Conservation (phyloP, 2,113 vertebrate species). For the Peromyscus leucopus region DNA sequence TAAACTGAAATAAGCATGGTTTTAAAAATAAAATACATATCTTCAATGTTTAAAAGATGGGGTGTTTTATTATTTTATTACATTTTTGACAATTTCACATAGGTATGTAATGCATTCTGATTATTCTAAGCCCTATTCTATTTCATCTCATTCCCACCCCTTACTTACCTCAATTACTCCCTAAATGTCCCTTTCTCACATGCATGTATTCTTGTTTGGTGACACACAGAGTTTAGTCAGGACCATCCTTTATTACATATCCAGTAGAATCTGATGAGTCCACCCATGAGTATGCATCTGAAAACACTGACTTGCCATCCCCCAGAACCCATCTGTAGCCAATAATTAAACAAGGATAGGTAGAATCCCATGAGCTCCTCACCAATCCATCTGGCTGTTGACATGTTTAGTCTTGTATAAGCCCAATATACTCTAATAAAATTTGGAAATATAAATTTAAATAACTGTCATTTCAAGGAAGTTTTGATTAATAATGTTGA, state of each 20-base stretch:
- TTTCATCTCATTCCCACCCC: not conserved
- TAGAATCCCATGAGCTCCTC: not conserved
- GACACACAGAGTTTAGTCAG: not conserved
- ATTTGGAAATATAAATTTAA: not conserved
- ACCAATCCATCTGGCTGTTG: not conserved
- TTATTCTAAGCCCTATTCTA: not conserved
- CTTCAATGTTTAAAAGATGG: not conserved
- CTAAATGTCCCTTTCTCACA: not conserved
- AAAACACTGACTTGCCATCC: not conserved
- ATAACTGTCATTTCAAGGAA: not conserved
- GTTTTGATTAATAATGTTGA: constrained; percentile 13
- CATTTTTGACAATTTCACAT: not conserved
- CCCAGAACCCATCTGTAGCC: not conserved
- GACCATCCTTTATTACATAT: not conserved
- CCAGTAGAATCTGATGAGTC: not conserved
- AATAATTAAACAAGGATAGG: not conserved
- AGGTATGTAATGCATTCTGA: not conserved
- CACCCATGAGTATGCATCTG: not conserved
- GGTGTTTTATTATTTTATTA: not conserved
- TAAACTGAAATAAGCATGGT: not conserved
- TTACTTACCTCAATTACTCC: not conserved
- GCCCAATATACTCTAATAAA: not conserved
- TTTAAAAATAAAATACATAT: constrained; percentile 15
- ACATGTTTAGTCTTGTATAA: not conserved
- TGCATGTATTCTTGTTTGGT: not conserved